Base-by-base conservation (phyloP, 2,888 invertebrate species). In the Diachrysia chrysitis region DNA sequence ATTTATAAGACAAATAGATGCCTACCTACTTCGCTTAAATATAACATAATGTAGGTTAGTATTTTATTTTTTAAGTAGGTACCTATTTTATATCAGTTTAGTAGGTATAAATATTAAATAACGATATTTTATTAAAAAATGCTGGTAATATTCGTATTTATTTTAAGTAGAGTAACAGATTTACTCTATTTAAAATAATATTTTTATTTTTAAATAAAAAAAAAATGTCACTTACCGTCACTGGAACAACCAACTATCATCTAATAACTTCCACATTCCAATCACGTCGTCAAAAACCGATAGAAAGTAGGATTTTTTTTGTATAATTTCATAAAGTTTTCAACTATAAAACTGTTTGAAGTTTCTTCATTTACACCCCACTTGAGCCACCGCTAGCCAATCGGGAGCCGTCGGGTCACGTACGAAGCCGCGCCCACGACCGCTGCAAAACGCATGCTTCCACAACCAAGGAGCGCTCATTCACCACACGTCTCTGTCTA, bases 371-470 rank as follows among this genome's bases (percentile, higher is more conserved):
- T 78, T 66, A 88, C 90, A 92, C 90, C 94, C 94, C 91, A 91
- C 93, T 88, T 87, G 83, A 79, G 82, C 79, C 80, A 87, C 84
- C 80, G 82, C 82, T 74, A 72, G 71, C 95, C 95, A 95, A 95
- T 95, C 87, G 84, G 79, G 76, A 78, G 79, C 86, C 71, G 80
- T 79, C 85, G 79, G 85, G 79, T 71, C 85, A 91, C 91, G 90
- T 90, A 91, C 74, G 74, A 85, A 84, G 90, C 93, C 89, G 90
- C 94, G 90, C 94, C 95, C 91, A 89, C 87, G 76, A 85, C 86
- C 87, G 87, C 89, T 94, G 93, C 93, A 94, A 83, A 92, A 92
- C 95, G 95, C 95, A 93, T 92, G 93, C 91, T 89, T 90, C 79
- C 71, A 86, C 80, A 89, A 90, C 91, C 90, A 83, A 89, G 90